Conservation (phyloP, 2,797 vertebrate species). For the Orestias chungarensis region DNA sequence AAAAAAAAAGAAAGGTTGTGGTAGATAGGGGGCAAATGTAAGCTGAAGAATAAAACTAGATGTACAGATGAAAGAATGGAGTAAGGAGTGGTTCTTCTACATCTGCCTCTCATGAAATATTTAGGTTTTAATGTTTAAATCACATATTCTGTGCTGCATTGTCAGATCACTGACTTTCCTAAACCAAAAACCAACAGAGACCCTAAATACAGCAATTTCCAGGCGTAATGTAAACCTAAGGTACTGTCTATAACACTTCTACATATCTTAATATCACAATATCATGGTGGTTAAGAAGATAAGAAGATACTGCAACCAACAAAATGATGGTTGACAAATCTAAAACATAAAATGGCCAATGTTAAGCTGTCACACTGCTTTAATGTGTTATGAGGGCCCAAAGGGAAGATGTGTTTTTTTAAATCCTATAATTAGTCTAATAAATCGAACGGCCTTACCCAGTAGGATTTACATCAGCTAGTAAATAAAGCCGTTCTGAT, state of each 20-base stretch:
- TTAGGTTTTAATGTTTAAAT: constrained; percentile 28
- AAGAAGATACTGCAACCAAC: neutral
- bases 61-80: neutral
- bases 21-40: neutral
- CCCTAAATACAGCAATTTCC: neutral
- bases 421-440: constrained; percentile 43
- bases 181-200: neutral
- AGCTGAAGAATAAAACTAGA: constrained; percentile 41
- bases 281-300: neutral
- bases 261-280: neutral
- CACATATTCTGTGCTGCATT: constrained; percentile 27
- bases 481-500: constrained; percentile 14
- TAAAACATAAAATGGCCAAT: constrained; percentile 55
- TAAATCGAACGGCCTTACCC: constrained; percentile 13
- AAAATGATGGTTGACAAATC: constrained; percentile 39
- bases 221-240: neutral
- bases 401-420: constrained; percentile 11
- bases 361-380: constrained; percentile 32
- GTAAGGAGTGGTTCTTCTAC: constrained; percentile 7
- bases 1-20: neutral
- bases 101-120: constrained; percentile 55
- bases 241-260: no score
- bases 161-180: constrained; percentile 7
- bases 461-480: constrained; percentile 20
- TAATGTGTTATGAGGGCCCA: constrained; percentile 4